Base-by-base conservation (phyloP, 2,113 vertebrate species). In the Alethe diademata region DNA sequence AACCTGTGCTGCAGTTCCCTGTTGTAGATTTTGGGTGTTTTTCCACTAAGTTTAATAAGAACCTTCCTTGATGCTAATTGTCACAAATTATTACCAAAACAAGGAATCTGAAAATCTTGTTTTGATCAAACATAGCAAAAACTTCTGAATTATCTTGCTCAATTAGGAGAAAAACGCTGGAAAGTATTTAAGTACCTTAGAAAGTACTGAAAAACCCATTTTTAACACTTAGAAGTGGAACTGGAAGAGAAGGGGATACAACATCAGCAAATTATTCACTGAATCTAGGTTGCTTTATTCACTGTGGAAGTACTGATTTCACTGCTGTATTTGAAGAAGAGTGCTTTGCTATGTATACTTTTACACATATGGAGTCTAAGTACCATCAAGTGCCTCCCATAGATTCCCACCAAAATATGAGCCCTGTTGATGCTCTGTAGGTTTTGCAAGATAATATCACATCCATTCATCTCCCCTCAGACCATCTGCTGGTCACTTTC, bases 161-260 rank as follows among this genome's bases (percentile, higher is more conserved):
- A 72, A 28, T 31, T n/a, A 56, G n/a, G 24, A 84, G 14, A 64
- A 93, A 73, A 88, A 58, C 11, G 12, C 25, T 65, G 73, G 24
- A 43, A 72, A 83, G 14, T 19, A 57, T 42, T 48, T 45, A 83
- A 78, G 11, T 53, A 36, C 20, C 35, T 82, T 50, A 58, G 56
- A 93, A 94, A 92, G 38, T 50, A 92, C 35, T 36, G 66, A 69
- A 79, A 90, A 95, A 65, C 43, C 4, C 33, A 78, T 60, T 79
- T 43, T 93, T 95, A 95, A 54, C 82, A 85, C 88, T 92, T 83
- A 88, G 58, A 87, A 96, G 92, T 29, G 13, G 93, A 96, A 95
- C 42, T 88, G 84, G 66, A 97, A 95, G 65, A 95, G 92, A 83
- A 94, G 43, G 36, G 67, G 96, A 67, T 78, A 48, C 56, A 92